These are phyloP conservation scores for Petrophora chlorosata DNA, from an alignment of 2,888 invertebrate genomes.

Conservation along the genomic window DNA sequence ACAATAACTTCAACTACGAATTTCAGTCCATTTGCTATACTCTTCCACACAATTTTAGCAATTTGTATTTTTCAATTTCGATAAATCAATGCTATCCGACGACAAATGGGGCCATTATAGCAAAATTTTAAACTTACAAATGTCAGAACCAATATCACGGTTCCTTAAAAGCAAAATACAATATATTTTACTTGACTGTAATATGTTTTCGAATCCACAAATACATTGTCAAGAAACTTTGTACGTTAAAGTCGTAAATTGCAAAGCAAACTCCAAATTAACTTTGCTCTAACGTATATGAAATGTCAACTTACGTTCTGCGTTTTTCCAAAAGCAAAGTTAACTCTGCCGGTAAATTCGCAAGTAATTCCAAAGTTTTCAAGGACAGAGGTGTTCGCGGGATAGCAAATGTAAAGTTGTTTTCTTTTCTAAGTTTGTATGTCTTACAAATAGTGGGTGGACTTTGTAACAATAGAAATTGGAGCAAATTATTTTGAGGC, in stretches of 20 bases:
- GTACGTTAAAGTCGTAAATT: constrained; percentile 7
- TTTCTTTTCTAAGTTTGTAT: constrained; percentile 15
- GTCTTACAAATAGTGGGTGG: constrained; percentile 27
- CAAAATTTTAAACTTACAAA: constrained; percentile 2
- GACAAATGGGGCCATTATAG: constrained; percentile 21
- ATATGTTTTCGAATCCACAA: too few relatives aligned
- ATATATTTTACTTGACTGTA: too few relatives aligned
- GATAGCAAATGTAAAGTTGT: constrained; percentile 19
- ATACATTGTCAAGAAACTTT: too few relatives aligned
- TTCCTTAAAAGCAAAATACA: too few relatives aligned
- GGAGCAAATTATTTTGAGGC: constrained; percentile 29
- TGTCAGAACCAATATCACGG: constrained; percentile 1
- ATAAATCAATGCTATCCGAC: constrained; percentile 31
- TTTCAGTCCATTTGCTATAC: too few relatives aligned
- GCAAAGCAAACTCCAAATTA: background rate
- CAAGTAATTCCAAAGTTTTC: constrained; percentile 1
- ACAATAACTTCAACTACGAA: too few relatives aligned
- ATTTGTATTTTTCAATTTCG: constrained; percentile 13
- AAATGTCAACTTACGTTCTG: constrained; percentile 21
- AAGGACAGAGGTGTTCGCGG: background rate
- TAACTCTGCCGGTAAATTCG: constrained; percentile 25
- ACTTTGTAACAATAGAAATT: constrained; percentile 27
- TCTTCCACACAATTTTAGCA: too few relatives aligned
- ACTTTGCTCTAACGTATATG: constrained; percentile 10
- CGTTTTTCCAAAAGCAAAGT: constrained; percentile 30